A percentile compares a stretch with the other conserved stretches of the same genome.
phyloP scores from a whole-genome alignment of 2,113 vertebrate species.

The Vombatus ursinus region DNA sequence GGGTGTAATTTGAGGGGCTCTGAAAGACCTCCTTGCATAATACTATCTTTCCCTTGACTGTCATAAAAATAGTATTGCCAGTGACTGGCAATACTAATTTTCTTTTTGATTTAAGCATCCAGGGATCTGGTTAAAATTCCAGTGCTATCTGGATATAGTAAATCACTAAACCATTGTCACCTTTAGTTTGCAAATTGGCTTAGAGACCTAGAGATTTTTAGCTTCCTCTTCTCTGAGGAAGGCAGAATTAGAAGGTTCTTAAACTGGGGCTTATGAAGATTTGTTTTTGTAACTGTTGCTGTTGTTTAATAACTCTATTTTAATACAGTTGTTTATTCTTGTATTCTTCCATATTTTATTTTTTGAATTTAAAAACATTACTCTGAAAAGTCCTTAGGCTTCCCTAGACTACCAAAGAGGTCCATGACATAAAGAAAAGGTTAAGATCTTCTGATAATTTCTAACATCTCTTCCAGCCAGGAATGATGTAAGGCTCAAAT shows the following conservation, averaged over 20 bases:
- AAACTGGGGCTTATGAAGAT: not conserved
- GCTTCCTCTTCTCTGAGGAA: not conserved
- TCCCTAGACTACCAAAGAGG: too few species aligned
- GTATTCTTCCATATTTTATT: too few species aligned
- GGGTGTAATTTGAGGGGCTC: not conserved
- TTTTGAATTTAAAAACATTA: too few species aligned
- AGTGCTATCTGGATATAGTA: too few species aligned
- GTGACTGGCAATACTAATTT: not conserved
- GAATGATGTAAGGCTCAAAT: not conserved
- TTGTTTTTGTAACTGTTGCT: not conserved
- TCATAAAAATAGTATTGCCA: not conserved
- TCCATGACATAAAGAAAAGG: too few species aligned
- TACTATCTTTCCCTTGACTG: not conserved
- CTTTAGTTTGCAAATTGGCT: not conserved
- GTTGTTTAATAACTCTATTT: not conserved
- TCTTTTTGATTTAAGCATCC: not conserved
- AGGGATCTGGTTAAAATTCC: not conserved
- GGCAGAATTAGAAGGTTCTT: not conserved
- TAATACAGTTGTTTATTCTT: not conserved
- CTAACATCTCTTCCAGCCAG: not conserved
- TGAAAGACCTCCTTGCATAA: not conserved
- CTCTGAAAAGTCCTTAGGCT: too few species aligned
- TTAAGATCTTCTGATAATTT: not conserved
- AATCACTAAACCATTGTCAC: too few species aligned
- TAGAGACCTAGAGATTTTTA: not conserved